Base-by-base conservation (phyloP, 2,888 invertebrate genomes). In the Alcis repandata region DNA sequence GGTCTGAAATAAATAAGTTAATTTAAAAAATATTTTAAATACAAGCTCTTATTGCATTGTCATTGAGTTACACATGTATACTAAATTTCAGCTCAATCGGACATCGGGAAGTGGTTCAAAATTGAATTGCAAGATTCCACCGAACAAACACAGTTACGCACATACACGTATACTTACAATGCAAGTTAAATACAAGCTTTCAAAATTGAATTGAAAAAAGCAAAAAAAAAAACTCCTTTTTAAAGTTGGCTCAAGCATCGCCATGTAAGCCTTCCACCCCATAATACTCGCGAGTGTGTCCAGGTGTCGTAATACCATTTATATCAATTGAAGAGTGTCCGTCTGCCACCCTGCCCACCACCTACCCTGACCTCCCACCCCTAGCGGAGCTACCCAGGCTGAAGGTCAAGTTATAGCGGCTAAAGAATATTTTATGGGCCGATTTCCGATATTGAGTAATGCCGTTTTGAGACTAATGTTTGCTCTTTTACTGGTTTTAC, bases 311-410 rank as follows among this genome's bases (percentile, higher is more conserved):
- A 79, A 78, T 74, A 78, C 85, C 90, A 90, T 92, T 92, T 90
- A 92, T 92, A 91, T 92, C 92, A 92, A 92, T 92, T 90, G 91
- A 86, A 83, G 86, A 86, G 73, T 90, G 89, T 86, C 92, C 90
- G 86, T 87, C 82, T 83, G 83, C 79, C 83, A 80, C 78, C 77
- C 72, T 62, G 56, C 64, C 67, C 38, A 63, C 90, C 88, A 84
- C 53, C 15, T 75, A 86, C 68, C 63, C 27, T 68, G 88, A 83
- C 67, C 83, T 70, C 78, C 73, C 46, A 75, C 63, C 80, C 82
- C 79, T 75, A 60, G 63, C 61, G n/a, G 41, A 49, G 43, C 40
- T 22, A 58, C 56, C 59, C 66, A 71, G 60, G 54, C 53, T 59
- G 70, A 63, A 71, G 88, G 58, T 83, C 87, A 79, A 71, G 22